These are phyloP conservation scores for Anticlea derivata DNA, from an alignment of 2,888 invertebrate genomes.

Conservation along the genomic window DNA sequence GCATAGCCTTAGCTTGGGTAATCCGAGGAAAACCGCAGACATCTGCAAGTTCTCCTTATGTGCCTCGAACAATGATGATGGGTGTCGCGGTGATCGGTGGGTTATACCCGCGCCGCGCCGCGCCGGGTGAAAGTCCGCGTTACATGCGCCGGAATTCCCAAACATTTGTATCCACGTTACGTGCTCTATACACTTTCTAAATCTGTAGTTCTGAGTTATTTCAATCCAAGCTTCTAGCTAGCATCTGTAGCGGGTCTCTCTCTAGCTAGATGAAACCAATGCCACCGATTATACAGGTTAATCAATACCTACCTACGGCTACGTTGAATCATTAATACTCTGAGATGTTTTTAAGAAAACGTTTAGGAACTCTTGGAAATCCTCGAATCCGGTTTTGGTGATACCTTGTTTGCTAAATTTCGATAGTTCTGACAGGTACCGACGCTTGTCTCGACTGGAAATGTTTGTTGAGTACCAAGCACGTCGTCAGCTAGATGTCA, in stretches of 20 bases:
- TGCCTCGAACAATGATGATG: constrained; percentile 37
- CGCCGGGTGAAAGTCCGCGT: constrained; percentile 29
- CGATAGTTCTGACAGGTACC: constrained; percentile 7
- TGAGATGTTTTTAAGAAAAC: constrained; percentile 18
- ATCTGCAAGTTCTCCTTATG: constrained; percentile 11
- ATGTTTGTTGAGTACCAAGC: constrained; percentile 17
- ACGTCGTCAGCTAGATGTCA: constrained; percentile 24
- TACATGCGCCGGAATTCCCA: constrained; percentile 61
- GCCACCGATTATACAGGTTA: neutral
- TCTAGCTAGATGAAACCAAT: neutral
- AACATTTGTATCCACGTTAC: constrained; percentile 49
- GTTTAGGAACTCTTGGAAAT: constrained; percentile 26
- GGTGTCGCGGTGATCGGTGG: constrained; percentile 35
- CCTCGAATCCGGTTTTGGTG: constrained; percentile 29
- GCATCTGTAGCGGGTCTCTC: neutral
- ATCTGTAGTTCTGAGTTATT: constrained; percentile 36
- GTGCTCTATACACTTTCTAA: constrained; percentile 52
- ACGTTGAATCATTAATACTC: neutral
- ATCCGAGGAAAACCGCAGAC: constrained; percentile 47
- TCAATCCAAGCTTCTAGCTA: neutral
- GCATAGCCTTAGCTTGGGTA: constrained; percentile 7
- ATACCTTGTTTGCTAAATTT: constrained; percentile 18
- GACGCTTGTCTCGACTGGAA: constrained; percentile 21
- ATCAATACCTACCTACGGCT: constrained; percentile 1
- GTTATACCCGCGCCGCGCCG: constrained; percentile 24